A percentile compares a stretch with the other conserved stretches of the same genome.
These are phyloP conservation scores for Benthosema pterotum DNA, from an alignment of 2,797 vertebrate species.

Conservation along the genomic window DNA sequence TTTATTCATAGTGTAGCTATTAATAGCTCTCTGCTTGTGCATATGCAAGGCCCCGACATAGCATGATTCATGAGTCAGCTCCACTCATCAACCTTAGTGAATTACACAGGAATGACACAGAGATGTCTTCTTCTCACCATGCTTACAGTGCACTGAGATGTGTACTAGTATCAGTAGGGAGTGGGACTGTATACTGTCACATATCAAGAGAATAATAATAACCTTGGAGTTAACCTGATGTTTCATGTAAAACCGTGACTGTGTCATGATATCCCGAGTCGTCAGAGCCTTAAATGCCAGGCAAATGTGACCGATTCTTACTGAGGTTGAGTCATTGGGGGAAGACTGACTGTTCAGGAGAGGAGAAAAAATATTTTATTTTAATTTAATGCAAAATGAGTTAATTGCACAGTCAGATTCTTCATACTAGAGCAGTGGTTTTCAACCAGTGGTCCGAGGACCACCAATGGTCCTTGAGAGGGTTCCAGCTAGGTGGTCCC, in stretches of 20 bases:
- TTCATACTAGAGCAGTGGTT: too few species aligned
- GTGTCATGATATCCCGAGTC: neutral
- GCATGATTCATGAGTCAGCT: conserved; percentile 22
- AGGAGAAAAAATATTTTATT: too few species aligned
- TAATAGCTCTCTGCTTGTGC: conserved; percentile 14
- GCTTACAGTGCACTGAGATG: neutral
- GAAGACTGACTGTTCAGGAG: too few species aligned
- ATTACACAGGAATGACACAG: conserved; percentile 9
- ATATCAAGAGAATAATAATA: neutral
- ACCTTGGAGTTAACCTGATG: neutral
- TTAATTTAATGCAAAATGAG: too few species aligned
- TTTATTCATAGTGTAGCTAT: conserved; percentile 12
- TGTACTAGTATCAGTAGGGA: too few species aligned
- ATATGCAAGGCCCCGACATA: conserved; percentile 6
- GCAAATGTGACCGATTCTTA: too few species aligned
- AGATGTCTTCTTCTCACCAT: conserved; percentile 2
- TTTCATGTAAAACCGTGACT: neutral
- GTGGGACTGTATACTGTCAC: neutral
- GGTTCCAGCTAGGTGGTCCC: too few species aligned
- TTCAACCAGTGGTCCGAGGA: too few species aligned
- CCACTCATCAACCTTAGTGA: conserved; percentile 9
- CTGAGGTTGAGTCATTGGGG: too few species aligned
- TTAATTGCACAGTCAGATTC: too few species aligned
- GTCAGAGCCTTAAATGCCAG: neutral
- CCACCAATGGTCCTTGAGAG: too few species aligned